These are phyloP conservation scores for Poeciliopsis occidentalis DNA, from an alignment of 2,113 vertebrate genomes.

Conservation along the genomic window DNA sequence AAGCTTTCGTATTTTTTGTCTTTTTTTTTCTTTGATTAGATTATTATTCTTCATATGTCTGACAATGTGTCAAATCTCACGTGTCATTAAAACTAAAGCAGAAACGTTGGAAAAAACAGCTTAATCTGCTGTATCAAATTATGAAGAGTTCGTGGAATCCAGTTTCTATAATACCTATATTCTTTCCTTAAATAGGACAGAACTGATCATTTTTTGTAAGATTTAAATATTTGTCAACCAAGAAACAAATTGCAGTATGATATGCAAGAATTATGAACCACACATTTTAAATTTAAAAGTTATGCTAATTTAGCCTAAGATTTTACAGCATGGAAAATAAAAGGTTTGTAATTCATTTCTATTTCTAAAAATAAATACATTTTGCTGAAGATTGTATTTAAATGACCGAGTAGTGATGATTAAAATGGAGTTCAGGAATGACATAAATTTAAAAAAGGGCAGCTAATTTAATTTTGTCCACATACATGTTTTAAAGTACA, in stretches of 20 bases:
- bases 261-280: background rate
- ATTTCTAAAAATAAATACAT: no score
- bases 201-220: background rate
- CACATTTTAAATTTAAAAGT: background rate
- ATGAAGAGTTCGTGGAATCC: background rate
- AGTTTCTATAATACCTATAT: background rate
- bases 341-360: no score
- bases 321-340: background rate
- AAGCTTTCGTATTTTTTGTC: background rate
- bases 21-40: conserved; percentile 4
- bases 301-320: background rate
- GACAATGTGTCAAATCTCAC: background rate
- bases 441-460: background rate
- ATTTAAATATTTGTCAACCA: background rate
- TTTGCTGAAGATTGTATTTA: no score
- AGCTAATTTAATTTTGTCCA: background rate
- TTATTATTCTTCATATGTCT: background rate
- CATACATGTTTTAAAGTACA: background rate
- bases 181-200: background rate
- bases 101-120: background rate
- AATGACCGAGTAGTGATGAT: no score
- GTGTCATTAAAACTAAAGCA: background rate
- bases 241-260: background rate
- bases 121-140: background rate
- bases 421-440: no score